phyloP scores from a whole-genome alignment of 1,140 invertebrate species.

The Sycophaga agraensis region DNA sequence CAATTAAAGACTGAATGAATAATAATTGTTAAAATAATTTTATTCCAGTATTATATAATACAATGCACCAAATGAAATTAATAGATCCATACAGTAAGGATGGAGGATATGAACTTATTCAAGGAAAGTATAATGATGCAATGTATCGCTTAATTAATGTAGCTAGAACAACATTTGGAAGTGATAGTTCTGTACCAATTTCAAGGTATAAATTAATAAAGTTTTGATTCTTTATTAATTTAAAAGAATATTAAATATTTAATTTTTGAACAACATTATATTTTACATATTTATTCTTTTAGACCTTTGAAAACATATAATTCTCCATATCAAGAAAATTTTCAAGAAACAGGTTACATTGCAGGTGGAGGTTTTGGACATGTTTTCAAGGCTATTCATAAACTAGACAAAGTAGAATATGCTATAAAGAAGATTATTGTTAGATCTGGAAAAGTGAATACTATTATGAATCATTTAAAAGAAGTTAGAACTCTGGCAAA shows the following conservation, averaged over 20 bases:
- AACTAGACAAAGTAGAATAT: constrained; percentile 75
- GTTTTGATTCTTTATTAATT: background rate
- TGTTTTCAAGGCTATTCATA: constrained; percentile 67
- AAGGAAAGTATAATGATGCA: constrained; percentile 65
- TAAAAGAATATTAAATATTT: background rate
- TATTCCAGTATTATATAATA: constrained; percentile 63
- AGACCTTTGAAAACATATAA: constrained; percentile 9
- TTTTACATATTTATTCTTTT: background rate
- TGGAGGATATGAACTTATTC: constrained; percentile 67
- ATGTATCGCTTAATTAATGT: constrained; percentile 63
- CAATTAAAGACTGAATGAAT: background rate
- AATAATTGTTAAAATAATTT: background rate
- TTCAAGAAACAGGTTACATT: constrained; percentile 72
- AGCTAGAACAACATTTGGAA: constrained; percentile 50
- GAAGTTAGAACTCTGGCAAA: constrained; percentile 80
- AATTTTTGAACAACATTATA: background rate
- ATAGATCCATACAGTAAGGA: constrained; percentile 68
- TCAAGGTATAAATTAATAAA: constrained; percentile 31
- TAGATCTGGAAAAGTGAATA: constrained; percentile 62
- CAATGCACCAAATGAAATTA: constrained; percentile 65
- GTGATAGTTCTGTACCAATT: constrained; percentile 45
- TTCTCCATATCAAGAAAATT: constrained; percentile 43
- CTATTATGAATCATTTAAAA: constrained; percentile 64
- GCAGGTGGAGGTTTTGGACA: constrained; percentile 76
- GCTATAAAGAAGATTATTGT: constrained; percentile 81